Evolutionary conservation across 2,113 vertebrate species (phyloP).

Genomic region (Hystrix cristata): DNA sequence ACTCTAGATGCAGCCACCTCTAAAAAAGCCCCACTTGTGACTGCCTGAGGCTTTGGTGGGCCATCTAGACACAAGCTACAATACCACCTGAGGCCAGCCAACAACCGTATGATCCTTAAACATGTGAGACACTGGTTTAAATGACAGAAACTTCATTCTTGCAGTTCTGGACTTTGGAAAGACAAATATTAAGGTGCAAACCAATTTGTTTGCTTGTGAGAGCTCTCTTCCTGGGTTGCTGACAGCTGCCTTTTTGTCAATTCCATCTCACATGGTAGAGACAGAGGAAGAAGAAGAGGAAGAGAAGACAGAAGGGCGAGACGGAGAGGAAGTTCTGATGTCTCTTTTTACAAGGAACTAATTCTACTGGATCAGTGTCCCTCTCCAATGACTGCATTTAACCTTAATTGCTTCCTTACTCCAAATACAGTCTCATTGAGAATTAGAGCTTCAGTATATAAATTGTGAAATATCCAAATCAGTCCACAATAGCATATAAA

Average conservation of each 20-base stretch:
- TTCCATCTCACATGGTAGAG: not conserved
- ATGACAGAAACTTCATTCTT: not conserved
- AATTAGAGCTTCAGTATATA: not conserved
- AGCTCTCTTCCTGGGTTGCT: not conserved
- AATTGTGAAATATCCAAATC: not conserved
- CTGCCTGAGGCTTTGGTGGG: too few relatives aligned
- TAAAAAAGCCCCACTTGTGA: too few relatives aligned
- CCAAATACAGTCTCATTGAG: not conserved
- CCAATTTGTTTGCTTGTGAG: not conserved
- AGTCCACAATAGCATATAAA: not conserved
- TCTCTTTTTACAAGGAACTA: not conserved
- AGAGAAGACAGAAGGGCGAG: rapidly evolving
- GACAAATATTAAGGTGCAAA: not conserved
- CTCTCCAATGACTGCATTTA: not conserved
- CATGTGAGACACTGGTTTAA: not conserved
- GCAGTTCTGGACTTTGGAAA: not conserved
- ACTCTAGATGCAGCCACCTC: too few relatives aligned
- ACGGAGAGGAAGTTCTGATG: not conserved
- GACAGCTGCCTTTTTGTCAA: not conserved
- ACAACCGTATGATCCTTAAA: not conserved
- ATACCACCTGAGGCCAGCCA: too few relatives aligned
- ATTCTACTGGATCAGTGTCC: not conserved
- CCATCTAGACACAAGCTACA: too few relatives aligned
- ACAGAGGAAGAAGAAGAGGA: too few relatives aligned
- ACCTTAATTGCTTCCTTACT: not conserved